phyloP scores from a whole-genome alignment of 1,140 invertebrate genomes.

The Archivesica marissinica region DNA sequence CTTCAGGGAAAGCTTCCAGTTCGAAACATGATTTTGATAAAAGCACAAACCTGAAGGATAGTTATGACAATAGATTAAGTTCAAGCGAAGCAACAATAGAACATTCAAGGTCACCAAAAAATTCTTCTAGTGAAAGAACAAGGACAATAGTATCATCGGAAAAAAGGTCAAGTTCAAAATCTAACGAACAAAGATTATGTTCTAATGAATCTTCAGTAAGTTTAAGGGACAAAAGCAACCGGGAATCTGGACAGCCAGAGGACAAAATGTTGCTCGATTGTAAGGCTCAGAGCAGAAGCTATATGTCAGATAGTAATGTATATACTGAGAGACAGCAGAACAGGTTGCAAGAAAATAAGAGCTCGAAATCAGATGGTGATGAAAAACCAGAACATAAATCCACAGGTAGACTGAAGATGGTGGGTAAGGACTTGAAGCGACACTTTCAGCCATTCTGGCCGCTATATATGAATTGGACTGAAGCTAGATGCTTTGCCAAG shows the following conservation, averaged over 20 bases:
- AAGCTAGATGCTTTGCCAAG: slow-evolving; percentile 55
- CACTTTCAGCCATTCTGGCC: slow-evolving; percentile 43
- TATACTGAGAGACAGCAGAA: not conserved
- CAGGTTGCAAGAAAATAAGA: not conserved
- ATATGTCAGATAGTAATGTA: slow-evolving; percentile 29
- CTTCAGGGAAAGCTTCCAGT: not conserved
- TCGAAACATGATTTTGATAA: not conserved
- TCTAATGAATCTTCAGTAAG: not conserved
- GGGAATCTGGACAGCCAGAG: not conserved
- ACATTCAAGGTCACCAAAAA: not conserved
- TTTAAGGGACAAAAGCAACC: not conserved
- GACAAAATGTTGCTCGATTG: not conserved
- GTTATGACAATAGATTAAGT: not conserved
- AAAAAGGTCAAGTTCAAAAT: too few relatives aligned
- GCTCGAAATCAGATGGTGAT: slow-evolving; percentile 18
- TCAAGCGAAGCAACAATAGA: not conserved
- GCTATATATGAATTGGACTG: slow-evolving; percentile 63
- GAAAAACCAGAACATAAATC: not conserved
- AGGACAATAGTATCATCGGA: too few relatives aligned
- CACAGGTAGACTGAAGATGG: not conserved
- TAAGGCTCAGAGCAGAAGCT: slow-evolving; percentile 8
- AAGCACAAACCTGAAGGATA: not conserved
- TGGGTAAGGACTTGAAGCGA: not conserved
- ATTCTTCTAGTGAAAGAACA: too few relatives aligned
- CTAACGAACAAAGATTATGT: too few relatives aligned